Evolutionary conservation across 2,797 vertebrate genomes (phyloP), one percentile per base, ranked within the genome.

Genomic region (Pipistrellus pygmaeus): DNA sequence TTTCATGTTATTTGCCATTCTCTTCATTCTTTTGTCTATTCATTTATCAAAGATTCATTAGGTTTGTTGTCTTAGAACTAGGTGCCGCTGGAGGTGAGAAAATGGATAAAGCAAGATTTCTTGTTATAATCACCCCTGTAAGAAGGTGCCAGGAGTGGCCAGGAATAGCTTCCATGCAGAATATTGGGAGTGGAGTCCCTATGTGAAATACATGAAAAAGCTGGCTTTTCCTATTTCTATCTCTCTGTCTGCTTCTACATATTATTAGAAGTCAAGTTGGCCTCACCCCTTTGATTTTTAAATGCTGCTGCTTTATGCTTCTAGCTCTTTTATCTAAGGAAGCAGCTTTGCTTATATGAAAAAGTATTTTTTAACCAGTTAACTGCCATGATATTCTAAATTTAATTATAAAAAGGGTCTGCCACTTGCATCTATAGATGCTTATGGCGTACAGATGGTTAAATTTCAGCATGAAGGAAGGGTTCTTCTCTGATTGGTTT

Each of bases 301-400:
- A 64, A 51, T 21, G 32, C 3, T 85, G 8, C 32, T 69, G 12
- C 21, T 69, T 64, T 6, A 53, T 46, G n/a, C 13, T 41, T 82
- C 14, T n/a, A 55, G 20, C 3, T 80, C 17, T 80, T 90, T 11
- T n/a, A 77, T 30, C 27, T 66, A 55, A 90, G 55, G n/a, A 89
- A 57, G 66, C 20, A 78, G 27, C n/a, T 92, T 48, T 64, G 20
- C 55, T 53, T 72, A 25, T 68, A 69, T 71, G 18, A 90, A 66
- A 73, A 82, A 85, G 25, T 12, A 82, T 69, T 95, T 92, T 75
- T 75, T 11, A 62, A 62, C 60, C 27, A 62, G 60, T 62, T 62
- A 14, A 30, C 27, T 62, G 27, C 27, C 27, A 30, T 13, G 57
- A 27, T 30, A 62, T 30, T 62, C 60, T 30, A 12, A 62, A 62